A percentile compares a stretch with the other conserved stretches of the same genome.
Conservation (phyloP, 2,888 invertebrate species). For the Iphiclides podalirius region DNA sequence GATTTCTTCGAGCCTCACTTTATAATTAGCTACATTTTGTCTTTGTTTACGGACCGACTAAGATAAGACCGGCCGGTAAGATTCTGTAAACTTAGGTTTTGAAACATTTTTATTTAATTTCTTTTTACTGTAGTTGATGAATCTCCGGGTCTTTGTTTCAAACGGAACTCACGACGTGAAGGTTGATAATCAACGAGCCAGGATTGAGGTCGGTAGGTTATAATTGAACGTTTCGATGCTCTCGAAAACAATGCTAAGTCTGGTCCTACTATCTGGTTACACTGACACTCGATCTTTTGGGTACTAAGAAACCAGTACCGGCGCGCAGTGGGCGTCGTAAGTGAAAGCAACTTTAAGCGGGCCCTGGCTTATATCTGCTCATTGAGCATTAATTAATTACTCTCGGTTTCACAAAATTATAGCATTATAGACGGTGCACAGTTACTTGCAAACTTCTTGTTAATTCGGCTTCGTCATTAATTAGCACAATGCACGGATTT, state of each 20-base stretch:
- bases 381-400: slow-evolving; percentile 52
- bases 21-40: slow-evolving; percentile 10
- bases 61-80: no score
- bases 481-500: neutral
- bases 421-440: slow-evolving; percentile 20
- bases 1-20: slow-evolving; percentile 14
- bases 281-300: slow-evolving; percentile 38
- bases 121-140: no score
- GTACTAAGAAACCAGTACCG: slow-evolving; percentile 37
- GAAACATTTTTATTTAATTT: no score
- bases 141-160: no score
- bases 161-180: no score
- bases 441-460: slow-evolving; percentile 4
- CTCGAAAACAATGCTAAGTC: neutral
- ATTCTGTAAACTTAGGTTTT: no score
- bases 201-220: no score
- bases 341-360: slow-evolving; percentile 58
- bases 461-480: slow-evolving; percentile 36
- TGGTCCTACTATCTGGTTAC: neutral
- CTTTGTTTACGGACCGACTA: slow-evolving; percentile 16
- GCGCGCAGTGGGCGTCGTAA: slow-evolving; percentile 47
- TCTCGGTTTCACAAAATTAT: slow-evolving; percentile 26
- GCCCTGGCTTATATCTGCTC: slow-evolving; percentile 45
- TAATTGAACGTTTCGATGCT: no score
- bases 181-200: no score